Base-by-base conservation (phyloP, 2,797 vertebrate species). In the Chrosomus eos region DNA sequence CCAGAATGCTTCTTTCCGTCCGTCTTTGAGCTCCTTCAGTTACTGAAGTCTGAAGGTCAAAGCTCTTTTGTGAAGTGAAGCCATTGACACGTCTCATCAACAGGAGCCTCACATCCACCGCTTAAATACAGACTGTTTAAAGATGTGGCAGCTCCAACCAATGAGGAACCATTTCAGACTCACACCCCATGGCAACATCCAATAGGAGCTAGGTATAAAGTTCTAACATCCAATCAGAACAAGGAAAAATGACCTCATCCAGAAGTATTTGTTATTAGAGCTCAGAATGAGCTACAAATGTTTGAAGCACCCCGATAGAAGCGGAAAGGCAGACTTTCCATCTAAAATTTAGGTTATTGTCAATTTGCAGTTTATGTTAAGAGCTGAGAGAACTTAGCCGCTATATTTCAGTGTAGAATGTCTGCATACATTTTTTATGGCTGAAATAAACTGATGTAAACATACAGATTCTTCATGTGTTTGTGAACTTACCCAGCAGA, bases 401-500 rank as follows among this genome's bases (percentile, higher is more conserved):
- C n/a, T 64, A 45, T 14, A 78, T 79, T 66, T 66, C 7, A 21
- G 26, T 33, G 26, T 21, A 79, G 8, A 7, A 62, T 53, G 5
- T 74, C 51, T 53, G 31, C 72, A 33, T 55, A n/a, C 18, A 31
- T 36, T n/a, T 55, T 38, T 53, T 33, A 58, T 38, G 21, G 33
- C 13, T 36, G 64, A 36, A 66, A 48, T 21, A 70, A 26, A 45
- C 66, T 71, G 23, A 58, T 31, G 28, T 31, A 36, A 55, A 60
- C 13, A 40, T 55, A 53, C 26, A 19, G n/a, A 18, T 70, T 82
- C 13, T 76, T 13, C 23, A 74, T 48, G 70, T 38, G 36, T 38
- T 38, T 38, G 36, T 88, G 67, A 88, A 90, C 94, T 94, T 89
- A 96, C 95, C 95, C 95, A 96, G 91, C 45, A 93, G 92, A 96